Conservation (phyloP, 1,140 invertebrate species). For the Euborellia annulipes region DNA sequence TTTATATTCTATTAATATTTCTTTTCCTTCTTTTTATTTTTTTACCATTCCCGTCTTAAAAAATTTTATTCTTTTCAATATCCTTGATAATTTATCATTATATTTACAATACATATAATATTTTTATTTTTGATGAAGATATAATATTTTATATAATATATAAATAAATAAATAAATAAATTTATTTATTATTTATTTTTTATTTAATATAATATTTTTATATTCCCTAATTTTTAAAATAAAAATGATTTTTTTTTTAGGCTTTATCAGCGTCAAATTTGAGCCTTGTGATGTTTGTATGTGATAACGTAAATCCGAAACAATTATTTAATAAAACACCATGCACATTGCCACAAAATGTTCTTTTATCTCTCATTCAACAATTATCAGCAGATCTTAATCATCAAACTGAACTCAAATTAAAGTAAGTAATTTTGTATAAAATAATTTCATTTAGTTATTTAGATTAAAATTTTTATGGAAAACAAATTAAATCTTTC, state of each 20-base stretch:
- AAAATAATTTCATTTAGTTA: constrained; percentile 8
- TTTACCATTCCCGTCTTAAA: no score
- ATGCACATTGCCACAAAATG: constrained; percentile 62
- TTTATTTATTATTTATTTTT: not conserved
- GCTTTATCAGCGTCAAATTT: constrained; percentile 75
- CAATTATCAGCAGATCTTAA: constrained; percentile 77
- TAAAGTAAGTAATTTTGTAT: constrained; percentile 41
- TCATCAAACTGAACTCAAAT: constrained; percentile 71
- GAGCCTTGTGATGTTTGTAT: constrained; percentile 64
- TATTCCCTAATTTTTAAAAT: no score
- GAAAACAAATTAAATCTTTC: constrained; percentile 9
- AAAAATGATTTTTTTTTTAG: constrained; percentile 27
- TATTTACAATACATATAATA: no score
- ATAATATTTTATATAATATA: no score
- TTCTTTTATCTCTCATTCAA: constrained; percentile 79
- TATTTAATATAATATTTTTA: no score
- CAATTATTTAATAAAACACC: constrained; percentile 52
- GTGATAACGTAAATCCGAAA: constrained; percentile 59
- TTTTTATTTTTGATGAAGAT: no score
- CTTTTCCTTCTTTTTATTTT: no score
- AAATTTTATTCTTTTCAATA: no score
- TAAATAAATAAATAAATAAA: not conserved
- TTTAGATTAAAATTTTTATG: constrained; percentile 5
- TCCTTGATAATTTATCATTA: no score
- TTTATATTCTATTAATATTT: no score